phyloP scores from a whole-genome alignment of 2,888 invertebrate genomes.

The Megalurothrips usitatus region DNA sequence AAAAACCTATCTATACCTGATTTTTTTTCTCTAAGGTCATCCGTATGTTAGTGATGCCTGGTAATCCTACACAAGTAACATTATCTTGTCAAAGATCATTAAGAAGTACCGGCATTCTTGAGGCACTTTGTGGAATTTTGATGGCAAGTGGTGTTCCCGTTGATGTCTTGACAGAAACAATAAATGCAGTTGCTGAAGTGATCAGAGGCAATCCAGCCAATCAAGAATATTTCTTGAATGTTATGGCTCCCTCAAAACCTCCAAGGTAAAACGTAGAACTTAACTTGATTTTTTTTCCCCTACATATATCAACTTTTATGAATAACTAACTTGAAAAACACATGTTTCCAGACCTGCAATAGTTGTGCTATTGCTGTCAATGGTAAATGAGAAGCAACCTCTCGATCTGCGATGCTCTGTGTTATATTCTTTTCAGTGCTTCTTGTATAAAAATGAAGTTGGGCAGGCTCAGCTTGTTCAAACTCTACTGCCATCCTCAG shows the following conservation, averaged over 20 bases:
- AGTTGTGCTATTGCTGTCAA: slow-evolving; percentile 92
- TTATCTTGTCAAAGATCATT: slow-evolving; percentile 81
- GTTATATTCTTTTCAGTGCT: slow-evolving; percentile 96
- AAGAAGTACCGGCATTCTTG: slow-evolving; percentile 75
- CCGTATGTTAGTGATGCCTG: slow-evolving; percentile 87
- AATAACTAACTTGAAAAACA: slow-evolving; percentile 27
- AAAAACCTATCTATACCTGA: not conserved
- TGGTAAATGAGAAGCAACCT: slow-evolving; percentile 98
- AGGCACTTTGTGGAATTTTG: slow-evolving; percentile 79
- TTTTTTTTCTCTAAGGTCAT: slow-evolving; percentile 47
- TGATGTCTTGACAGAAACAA: slow-evolving; percentile 92
- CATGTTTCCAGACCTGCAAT: slow-evolving; percentile 69
- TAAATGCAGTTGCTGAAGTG: slow-evolving; percentile 90
- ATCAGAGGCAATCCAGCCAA: slow-evolving; percentile 85
- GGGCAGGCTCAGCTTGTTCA: slow-evolving; percentile 85
- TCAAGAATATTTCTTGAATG: slow-evolving; percentile 85
- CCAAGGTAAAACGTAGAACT: slow-evolving; percentile 55
- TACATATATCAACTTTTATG: not conserved
- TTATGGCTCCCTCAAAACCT: slow-evolving; percentile 88
- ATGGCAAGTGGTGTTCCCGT: slow-evolving; percentile 97
- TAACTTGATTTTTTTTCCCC: not conserved
- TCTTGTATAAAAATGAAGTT: slow-evolving; percentile 84
- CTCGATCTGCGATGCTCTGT: slow-evolving; percentile 86
- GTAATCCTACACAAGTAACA: slow-evolving; percentile 77
- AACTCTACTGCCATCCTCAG: slow-evolving; percentile 82